Evolutionary conservation across 2,797 vertebrate species (phyloP), one percentile per base, ranked within the genome.

Genomic region (Gallinago stenura): DNA sequence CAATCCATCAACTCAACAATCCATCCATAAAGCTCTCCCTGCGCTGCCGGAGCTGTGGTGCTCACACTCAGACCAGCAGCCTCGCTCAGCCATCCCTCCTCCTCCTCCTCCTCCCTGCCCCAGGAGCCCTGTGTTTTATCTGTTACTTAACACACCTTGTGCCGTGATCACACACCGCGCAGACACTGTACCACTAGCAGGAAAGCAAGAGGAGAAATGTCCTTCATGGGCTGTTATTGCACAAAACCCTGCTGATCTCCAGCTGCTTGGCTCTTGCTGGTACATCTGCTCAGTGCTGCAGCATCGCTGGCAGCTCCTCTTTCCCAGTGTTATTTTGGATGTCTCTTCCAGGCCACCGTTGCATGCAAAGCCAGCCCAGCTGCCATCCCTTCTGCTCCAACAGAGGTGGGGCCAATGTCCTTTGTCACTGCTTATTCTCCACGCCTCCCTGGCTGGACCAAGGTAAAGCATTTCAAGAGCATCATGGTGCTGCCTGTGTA

Each of bases 131-230:
- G 50, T 3, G 0, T 57, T 53, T 64, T 5, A 25, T 10, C 12
- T 1, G 30, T 1, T 14, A 43, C 54, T 72, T 51, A 35, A 26
- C 1, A 0, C 48, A 45, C 22, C n/a, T 5, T 6, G 48, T 41
- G 69, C 26, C 3, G 1, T 24, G 37, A 35, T 5, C 68, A 24
- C 71, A 22, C n/a, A 13, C 61, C 7, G 45, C 1, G 7, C 16
- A 20, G 61, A 25, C 82, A 53, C 39, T 3, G 21, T 2, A 24
- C 46, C 22, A 1, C 39, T 14, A 58, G 24, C 48, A 12, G 26
- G n/a, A 39, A 69, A 75, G 46, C 19, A 22, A 60, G 61, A 65
- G 57, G 46, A 60, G 45, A 41, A 10, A 10, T 16, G 57, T 46
- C 77, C 57, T 82, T 68, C 64, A 13, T 12, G 18, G 54, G 54